These are phyloP conservation scores for Temnothorax curvispinosus DNA, from an alignment of 1,140 invertebrate species.

Conservation along the genomic window DNA sequence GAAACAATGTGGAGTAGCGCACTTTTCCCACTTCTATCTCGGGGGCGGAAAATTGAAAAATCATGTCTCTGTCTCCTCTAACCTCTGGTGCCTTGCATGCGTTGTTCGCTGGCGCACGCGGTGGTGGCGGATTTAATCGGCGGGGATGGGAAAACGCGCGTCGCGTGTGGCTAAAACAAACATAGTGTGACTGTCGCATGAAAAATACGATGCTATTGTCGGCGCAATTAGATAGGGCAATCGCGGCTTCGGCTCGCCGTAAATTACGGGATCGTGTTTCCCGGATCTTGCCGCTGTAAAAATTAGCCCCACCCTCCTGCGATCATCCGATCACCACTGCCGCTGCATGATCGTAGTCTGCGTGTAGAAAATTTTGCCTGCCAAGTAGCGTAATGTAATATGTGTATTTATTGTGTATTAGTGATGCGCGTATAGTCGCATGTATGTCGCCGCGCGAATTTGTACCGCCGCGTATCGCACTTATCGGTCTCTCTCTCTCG, in stretches of 20 bases:
- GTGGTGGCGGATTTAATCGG: conserved; percentile 28
- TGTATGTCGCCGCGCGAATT: not conserved
- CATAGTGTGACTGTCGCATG: conserved; percentile 37
- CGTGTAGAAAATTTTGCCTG: conserved; percentile 22
- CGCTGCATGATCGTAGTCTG: not conserved
- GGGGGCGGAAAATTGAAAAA: conserved; percentile 69
- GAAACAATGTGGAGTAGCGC: conserved; percentile 61
- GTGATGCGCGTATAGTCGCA: not conserved
- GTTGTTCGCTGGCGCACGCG: conserved; percentile 12
- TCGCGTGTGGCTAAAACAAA: not conserved
- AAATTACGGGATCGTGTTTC: not conserved
- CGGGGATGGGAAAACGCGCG: not conserved
- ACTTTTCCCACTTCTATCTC: conserved; percentile 62
- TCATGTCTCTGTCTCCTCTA: conserved; percentile 83
- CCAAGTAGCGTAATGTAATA: conserved; percentile 5
- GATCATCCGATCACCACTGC: not conserved
- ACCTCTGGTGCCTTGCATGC: conserved; percentile 76
- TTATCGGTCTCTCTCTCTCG: conserved; percentile 6
- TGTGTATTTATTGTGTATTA: not conserved
- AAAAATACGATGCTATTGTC: conserved; percentile 24
- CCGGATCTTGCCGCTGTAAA: not conserved
- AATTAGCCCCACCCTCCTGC: not conserved
- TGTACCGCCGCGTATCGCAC: not conserved
- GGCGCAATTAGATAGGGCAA: conserved; percentile 42
- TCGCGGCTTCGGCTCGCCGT: conserved; percentile 10